Percentiles rank a stretch among this genome's conserved stretches.
Evolutionary conservation across 1,140 invertebrate genomes (phyloP).

Genomic region (Drosophila punjabiensis): DNA sequence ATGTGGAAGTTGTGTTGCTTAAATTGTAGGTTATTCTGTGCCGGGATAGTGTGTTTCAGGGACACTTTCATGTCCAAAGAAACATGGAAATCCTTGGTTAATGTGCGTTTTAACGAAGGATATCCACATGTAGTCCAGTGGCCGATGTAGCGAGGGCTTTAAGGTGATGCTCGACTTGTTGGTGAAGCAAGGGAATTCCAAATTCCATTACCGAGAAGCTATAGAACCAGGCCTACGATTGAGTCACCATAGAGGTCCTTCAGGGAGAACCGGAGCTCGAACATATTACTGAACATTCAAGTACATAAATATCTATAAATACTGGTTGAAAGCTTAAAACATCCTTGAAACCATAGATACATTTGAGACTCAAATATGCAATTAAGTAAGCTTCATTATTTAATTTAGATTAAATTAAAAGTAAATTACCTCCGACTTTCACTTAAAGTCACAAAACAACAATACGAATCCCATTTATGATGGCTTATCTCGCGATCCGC

Average conservation of each 20-base stretch:
- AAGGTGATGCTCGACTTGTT: not conserved
- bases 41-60: not conserved
- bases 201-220: not conserved
- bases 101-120: not conserved
- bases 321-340: too few species aligned
- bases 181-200: not conserved
- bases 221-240: not conserved
- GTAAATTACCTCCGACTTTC: not conserved
- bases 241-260: too few species aligned
- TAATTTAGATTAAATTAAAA: not conserved
- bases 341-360: too few species aligned
- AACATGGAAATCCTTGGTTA: not conserved
- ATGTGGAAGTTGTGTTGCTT: not conserved
- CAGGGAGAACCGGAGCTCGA: too few species aligned
- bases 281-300: too few species aligned
- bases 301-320: too few species aligned
- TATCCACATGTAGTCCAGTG: not conserved
- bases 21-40: not conserved
- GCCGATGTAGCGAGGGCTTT: not conserved
- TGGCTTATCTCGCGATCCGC: conserved; percentile 12
- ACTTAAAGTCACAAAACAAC: conserved; percentile 11
- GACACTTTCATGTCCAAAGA: not conserved
- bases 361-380: too few species aligned
- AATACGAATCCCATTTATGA: conserved; percentile 23
- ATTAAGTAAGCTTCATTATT: not conserved